Evolutionary conservation across 2,797 vertebrate genomes (phyloP).

Genomic region (Austrolebias charrua): DNA sequence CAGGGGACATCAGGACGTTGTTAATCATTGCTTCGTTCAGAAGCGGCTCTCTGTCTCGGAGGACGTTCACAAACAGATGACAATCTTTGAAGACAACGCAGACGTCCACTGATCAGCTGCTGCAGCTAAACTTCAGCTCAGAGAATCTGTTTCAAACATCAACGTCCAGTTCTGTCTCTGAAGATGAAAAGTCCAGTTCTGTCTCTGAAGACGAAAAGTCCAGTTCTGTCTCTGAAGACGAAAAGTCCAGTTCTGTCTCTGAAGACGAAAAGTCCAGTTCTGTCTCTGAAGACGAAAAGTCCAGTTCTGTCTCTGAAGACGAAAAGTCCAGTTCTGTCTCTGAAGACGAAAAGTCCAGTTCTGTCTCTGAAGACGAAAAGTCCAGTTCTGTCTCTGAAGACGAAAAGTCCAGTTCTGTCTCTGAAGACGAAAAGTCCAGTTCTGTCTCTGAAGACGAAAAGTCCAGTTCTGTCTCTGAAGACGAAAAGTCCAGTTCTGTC

Average conservation of each 20-base stretch:
- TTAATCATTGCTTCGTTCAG: conserved; percentile 34
- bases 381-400: too few relatives aligned
- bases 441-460: not conserved
- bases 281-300: not conserved
- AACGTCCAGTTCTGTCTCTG: not conserved
- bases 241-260: too few relatives aligned
- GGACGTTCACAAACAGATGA: conserved; percentile 5
- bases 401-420: too few relatives aligned
- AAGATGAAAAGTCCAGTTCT: not conserved
- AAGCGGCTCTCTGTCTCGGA: not conserved
- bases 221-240: not conserved
- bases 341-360: not conserved
- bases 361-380: not conserved
- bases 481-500: too few relatives aligned
- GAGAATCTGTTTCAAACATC: not conserved
- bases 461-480: too few relatives aligned
- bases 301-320: not conserved
- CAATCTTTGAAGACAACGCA: conserved; percentile 22
- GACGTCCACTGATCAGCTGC: not conserved
- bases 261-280: not conserved
- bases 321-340: too few relatives aligned
- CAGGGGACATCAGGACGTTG: conserved; percentile 40
- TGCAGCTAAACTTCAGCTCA: not conserved
- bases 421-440: not conserved
- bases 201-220: not conserved